Evolutionary conservation across 2,888 invertebrate species (phyloP), one percentile per base, ranked within the genome.

Genomic region (Drosophila percnosoma): DNA sequence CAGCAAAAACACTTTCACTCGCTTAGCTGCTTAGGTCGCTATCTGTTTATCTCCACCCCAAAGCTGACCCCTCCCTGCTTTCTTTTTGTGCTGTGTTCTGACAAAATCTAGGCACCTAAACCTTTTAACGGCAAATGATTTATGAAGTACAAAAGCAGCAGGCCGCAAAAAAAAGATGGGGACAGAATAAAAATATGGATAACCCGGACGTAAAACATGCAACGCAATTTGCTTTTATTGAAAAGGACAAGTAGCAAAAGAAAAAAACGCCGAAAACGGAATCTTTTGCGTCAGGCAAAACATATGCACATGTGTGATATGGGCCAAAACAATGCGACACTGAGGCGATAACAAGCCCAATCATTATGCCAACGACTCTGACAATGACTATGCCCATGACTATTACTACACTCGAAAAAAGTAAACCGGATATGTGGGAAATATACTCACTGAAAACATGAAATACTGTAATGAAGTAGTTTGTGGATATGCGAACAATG

Each of bases 221-320:
- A 85, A 89, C 85, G 88, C 85, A 86, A 86, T 86, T 86, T 86
- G 90, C 90, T 89, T 84, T 86, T 87, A 89, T 89, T 84, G 83
- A 80, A 87, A 87, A 76, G 73, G 89, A 84, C 84, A 83, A 71
- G 73, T 38, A 60, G 45, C 48, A 61, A 11, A n/a, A n/a, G 4
- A 62, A 48, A 78, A 78, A 73, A 59, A 67, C 62, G 65, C 62
- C 67, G 15, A 45, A 73, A 68, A 55, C 52, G 55, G 66, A 68
- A 73, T 71, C 73, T 63, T 75, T 75, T 66, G 55, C 40, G 8
- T 11, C 29, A 74, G 60, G 66, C 68, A 62, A 76, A 79, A 74
- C 72, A 79, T 75, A 82, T 73, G 68, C 69, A 59, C 45, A 48
- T 27, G 27, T 33, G 51, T 63, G 63, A 45, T 63, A 64, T 58